Evolutionary conservation across 1,140 invertebrate species (phyloP), one percentile per base, ranked within the genome.

Genomic region (Tetranychus cinnabarinus): DNA sequence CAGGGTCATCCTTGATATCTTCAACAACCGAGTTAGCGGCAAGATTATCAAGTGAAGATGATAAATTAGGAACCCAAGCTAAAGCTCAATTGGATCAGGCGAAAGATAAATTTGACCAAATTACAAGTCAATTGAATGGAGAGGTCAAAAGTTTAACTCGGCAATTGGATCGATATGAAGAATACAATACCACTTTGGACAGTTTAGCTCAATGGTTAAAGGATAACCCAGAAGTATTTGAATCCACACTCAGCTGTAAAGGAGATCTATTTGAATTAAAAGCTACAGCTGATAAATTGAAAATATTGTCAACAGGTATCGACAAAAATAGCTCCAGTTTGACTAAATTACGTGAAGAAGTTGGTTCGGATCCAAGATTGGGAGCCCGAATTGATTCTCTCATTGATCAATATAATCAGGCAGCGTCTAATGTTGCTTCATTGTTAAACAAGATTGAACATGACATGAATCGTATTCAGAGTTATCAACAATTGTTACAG

Each of bases 401-500:
- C 23, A 57, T 64, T 23, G 34, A 31, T 10, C 35, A 48, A 23
- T 37, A 62, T 61, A 23, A 35, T 36, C 13, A 23, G 4, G 35
- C 42, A 47, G 10, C 10, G 6, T 13, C 13, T 34, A 37, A 12
- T 13, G 59, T 23, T 36, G n/a, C 13, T 59, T 54, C 31, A 58
- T 13, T 7, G 8, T 12, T 8, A 36, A 10, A 3, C 48, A 36
- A n/a, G 60, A 57, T 58, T 46, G 67, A 70, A 42, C 68, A 78
- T 48, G 85, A 90, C 73, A 83, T 90, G 6, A 78, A 83, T 60
- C 84, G 88, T 54, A 87, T 89, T 67, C 85, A 83, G 68, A 77
- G 80, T 33, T 97, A 95, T 69, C 86, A 92, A 63, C 81, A 83
- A 68, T 82, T 81, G 12, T 73, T 95, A 10, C 90, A 95, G 74